These are phyloP conservation scores for Onthophagus sagittarius DNA, from an alignment of 2,888 invertebrate genomes.

Conservation along the genomic window DNA sequence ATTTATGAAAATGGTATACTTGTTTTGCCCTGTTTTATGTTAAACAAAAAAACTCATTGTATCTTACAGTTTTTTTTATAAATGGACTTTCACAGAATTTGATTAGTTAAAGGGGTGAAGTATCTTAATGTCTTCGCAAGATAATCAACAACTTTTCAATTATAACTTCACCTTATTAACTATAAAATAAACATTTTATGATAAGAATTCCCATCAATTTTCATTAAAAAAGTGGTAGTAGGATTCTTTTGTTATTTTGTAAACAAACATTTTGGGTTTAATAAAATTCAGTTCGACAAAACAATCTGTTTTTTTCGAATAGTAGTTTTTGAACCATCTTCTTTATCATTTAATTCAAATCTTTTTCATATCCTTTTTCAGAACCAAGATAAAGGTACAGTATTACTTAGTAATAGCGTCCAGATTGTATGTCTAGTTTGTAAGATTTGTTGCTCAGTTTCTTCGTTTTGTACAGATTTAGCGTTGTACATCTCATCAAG, in stretches of 20 bases:
- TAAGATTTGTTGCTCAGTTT: no score
- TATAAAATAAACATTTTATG: background rate
- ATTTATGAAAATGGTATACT: slow-evolving; percentile 2
- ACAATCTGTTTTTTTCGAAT: background rate
- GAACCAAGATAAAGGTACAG: background rate
- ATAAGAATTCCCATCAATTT: background rate
- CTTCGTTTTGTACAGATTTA: no score
- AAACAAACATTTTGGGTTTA: slow-evolving; percentile 7
- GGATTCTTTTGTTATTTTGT: slow-evolving; percentile 9
- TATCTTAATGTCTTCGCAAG: background rate
- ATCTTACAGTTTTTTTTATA: background rate
- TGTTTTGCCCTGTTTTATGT: background rate
- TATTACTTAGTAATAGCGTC: background rate
- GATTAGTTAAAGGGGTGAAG: slow-evolving; percentile 7
- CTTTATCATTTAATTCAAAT: background rate
- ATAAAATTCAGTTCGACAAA: slow-evolving; percentile 2
- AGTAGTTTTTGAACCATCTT: background rate
- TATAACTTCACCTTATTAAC: slow-evolving; percentile 10
- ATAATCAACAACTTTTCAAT: slow-evolving; percentile 1
- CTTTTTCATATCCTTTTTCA: background rate
- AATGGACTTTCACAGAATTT: background rate
- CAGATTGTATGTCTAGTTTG: no score
- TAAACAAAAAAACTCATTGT: background rate
- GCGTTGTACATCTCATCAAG: no score
- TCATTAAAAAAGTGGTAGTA: slow-evolving; percentile 1